Base-by-base conservation (phyloP, 2,113 vertebrate species). In the Psilopsiagon aurifrons region DNA sequence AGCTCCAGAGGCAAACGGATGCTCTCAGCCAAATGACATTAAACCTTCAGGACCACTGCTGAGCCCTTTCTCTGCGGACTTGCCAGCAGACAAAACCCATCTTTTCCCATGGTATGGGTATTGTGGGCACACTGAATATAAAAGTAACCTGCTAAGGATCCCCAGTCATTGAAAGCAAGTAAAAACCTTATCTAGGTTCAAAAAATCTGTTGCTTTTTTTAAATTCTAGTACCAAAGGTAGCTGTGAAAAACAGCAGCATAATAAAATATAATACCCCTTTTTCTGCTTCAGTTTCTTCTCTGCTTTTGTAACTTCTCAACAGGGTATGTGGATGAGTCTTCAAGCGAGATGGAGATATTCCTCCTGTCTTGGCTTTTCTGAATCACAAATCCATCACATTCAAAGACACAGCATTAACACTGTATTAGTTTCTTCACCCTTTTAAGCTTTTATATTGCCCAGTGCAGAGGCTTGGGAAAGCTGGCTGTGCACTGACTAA, bases 21-120 rank as follows among this genome's bases (percentile, higher is more conserved):
- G 73, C 46, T 81, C 3, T 7, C 1, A 2, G 31, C 24, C 25
- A 74, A 62, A 13, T 0, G 1, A 17, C 29, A 51, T 13, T 46
- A 64, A 86, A 68, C 27, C 13, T 79, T 52, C 12, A 3, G 44
- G 35, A 59, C 18, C 18, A 17, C 15, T 64, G 18, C 55, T 68
- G 43, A 71, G 25, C 6, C 46, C 35, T 71, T 63, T 51, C 28
- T 74, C 68, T 75, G 18, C 20, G 79, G 55, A 39, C 18, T 60
- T 8, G 35, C 27, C 44, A 62, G 27, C 39, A 84, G 35, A 41
- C 29, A 20, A 83, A 81, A 54, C 6, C 2, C 29, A 52, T 16
- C 29, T 16, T 94, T 86, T 71, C 13, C 28, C 46, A 47, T 13
- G 3, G 23, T 29, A 19, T 10, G 43, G 29, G 19, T 78, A 55